phyloP scores from a whole-genome alignment of 2,888 invertebrate genomes.

The Heteropelma amictum region DNA sequence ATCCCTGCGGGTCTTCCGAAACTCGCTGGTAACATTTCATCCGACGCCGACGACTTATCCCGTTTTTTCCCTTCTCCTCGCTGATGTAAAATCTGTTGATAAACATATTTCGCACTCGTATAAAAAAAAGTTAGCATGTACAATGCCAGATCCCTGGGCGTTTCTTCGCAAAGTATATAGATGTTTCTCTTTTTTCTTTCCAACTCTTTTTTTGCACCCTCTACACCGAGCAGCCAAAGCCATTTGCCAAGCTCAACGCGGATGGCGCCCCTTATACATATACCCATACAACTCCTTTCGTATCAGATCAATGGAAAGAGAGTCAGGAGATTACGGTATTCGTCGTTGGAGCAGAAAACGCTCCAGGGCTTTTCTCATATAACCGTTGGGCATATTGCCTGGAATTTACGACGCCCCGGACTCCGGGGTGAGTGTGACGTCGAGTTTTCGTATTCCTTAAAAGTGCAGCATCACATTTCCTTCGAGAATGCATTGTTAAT shows the following conservation, averaged over 20 bases:
- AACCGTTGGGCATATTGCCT: constrained; percentile 60
- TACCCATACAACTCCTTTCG: not conserved
- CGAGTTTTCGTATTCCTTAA: constrained; percentile 32
- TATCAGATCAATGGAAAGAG: constrained; percentile 4
- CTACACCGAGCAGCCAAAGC: constrained; percentile 24
- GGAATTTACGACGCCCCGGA: constrained; percentile 58
- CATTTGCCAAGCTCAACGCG: constrained; percentile 53
- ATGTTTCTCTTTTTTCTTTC: constrained; percentile 16
- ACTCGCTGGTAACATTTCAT: constrained; percentile 36
- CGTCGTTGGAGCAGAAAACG: constrained; percentile 49
- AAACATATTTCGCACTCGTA: not conserved
- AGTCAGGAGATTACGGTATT: constrained; percentile 35
- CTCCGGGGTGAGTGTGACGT: constrained; percentile 52
- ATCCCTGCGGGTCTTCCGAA: constrained; percentile 7
- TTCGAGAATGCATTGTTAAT: too few species aligned
- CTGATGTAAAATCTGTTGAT: constrained; percentile 15
- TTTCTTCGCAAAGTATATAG: too few species aligned
- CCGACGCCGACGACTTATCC: constrained; percentile 22
- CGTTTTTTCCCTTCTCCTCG: constrained; percentile 20
- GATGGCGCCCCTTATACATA: constrained; percentile 22
- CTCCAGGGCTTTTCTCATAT: constrained; percentile 42
- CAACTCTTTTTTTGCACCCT: constrained; percentile 3
- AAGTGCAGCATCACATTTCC: constrained; percentile 6
- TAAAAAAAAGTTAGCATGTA: too few species aligned
- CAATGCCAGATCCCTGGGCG: too few species aligned